Percentiles rank a stretch among this genome's conserved stretches.
phyloP scores from a whole-genome alignment of 2,797 vertebrate species.

The Cuniculus paca region DNA sequence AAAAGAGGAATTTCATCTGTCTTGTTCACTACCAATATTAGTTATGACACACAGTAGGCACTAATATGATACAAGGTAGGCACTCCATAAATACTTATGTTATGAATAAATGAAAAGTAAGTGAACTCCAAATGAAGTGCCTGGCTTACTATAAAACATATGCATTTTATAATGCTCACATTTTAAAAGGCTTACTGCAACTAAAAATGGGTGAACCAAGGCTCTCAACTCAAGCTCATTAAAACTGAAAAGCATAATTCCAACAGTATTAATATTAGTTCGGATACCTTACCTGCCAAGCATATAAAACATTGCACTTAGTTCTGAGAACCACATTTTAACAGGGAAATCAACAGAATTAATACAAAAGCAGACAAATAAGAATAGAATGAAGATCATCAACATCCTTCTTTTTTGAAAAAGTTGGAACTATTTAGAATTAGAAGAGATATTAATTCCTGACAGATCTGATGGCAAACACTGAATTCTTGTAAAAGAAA shows the following conservation, averaged over 20 bases:
- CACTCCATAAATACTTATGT: neutral
- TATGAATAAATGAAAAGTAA: conserved; percentile 1
- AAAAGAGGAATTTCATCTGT: neutral
- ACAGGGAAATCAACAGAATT: neutral
- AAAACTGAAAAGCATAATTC: neutral
- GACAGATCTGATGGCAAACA: neutral
- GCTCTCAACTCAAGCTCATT: conserved; percentile 8
- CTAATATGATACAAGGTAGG: neutral
- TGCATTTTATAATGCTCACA: neutral
- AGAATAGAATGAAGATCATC: neutral
- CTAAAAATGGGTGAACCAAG: neutral
- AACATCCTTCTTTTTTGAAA: neutral
- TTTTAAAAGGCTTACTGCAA: neutral
- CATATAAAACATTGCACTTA: neutral
- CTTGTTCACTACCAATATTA: neutral
- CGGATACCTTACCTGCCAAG: neutral
- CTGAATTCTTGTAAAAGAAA: conserved; percentile 29
- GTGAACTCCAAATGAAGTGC: conserved; percentile 8
- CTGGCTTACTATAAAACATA: neutral
- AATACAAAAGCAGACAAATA: neutral
- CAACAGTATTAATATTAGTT: neutral
- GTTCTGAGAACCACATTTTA: conserved; percentile 11
- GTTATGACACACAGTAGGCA: neutral
- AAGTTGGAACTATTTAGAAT: neutral
- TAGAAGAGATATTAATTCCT: neutral